These are phyloP conservation scores for Encarsia formosa DNA, from an alignment of 2,888 invertebrate genomes.

Conservation along the genomic window DNA sequence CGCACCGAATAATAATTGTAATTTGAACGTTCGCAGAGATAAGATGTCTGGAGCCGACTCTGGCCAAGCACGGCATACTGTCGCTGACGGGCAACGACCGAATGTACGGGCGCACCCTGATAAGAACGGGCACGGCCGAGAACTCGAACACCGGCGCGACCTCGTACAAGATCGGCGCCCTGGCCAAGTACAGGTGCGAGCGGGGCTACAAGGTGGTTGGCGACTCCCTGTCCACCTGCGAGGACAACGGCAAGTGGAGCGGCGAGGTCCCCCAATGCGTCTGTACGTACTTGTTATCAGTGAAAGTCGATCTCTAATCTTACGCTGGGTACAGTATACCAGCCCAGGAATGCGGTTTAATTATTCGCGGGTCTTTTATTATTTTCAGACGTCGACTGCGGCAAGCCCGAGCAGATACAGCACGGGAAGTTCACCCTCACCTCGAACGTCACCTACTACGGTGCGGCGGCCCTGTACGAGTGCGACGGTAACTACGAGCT, in stretches of 20 bases:
- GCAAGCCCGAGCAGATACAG: conserved; percentile 66
- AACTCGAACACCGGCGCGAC: conserved; percentile 64
- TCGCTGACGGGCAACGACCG: conserved; percentile 89
- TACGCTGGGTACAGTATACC: no score
- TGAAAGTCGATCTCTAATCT: no score
- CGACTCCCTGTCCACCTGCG: conserved; percentile 79
- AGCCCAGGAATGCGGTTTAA: no score
- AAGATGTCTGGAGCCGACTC: conserved; percentile 77
- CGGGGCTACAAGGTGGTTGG: conserved; percentile 84
- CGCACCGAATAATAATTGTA: no score
- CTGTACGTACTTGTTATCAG: no score
- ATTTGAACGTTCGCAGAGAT: conserved; percentile 79
- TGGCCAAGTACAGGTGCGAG: conserved; percentile 86
- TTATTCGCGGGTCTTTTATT: no score
- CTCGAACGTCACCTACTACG: conserved; percentile 85
- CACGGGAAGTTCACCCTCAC: conserved; percentile 76
- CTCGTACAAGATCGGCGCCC: conserved; percentile 80
- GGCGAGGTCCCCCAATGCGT: conserved; percentile 78
- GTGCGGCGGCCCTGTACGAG: conserved; percentile 78
- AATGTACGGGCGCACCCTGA: conserved; percentile 79
- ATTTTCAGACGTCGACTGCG: conserved; percentile 77
- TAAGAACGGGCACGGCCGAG: conserved; percentile 65
- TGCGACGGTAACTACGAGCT: conserved; percentile 77
- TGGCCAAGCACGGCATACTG: conserved; percentile 80
- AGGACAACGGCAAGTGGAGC: conserved; percentile 82